phyloP scores from a whole-genome alignment of 2,113 vertebrate genomes.

The Ptychochromis oligacanthus region DNA sequence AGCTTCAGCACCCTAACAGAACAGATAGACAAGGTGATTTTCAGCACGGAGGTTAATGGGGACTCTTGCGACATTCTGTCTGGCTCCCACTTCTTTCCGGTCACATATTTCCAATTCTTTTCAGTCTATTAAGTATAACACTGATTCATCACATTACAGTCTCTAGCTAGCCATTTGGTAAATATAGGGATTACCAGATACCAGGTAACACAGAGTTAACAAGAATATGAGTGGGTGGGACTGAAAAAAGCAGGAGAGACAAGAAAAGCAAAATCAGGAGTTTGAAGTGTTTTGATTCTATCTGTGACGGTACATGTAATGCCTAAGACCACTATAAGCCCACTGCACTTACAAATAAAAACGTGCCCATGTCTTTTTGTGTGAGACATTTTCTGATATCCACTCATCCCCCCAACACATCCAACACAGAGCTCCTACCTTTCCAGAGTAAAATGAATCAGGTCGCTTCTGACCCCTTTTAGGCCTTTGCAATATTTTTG shows the following conservation, averaged over 20 bases:
- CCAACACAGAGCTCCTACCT: constrained; percentile 58
- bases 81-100: background rate
- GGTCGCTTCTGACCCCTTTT: constrained; percentile 31
- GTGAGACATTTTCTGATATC: constrained; percentile 59
- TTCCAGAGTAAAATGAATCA: constrained; percentile 32
- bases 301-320: constrained; percentile 31
- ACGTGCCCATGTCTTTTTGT: background rate
- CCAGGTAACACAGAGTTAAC: background rate
- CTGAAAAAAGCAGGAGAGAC: background rate
- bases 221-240: background rate
- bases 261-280: constrained; percentile 12
- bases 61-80: constrained; percentile 8
- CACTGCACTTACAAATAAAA: constrained; percentile 37
- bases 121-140: background rate
- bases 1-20: constrained; percentile 1
- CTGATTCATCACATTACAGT: constrained; percentile 42
- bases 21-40: constrained; percentile 24
- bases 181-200: background rate
- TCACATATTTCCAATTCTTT: constrained; percentile 11
- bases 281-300: constrained; percentile 30
- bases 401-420: constrained; percentile 68
- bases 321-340: constrained; percentile 34
- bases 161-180: background rate
- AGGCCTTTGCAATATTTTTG: constrained; percentile 18
- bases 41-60: constrained; percentile 29